Base-by-base conservation (phyloP, 2,113 vertebrate genomes). In the Amphiprion percula region DNA sequence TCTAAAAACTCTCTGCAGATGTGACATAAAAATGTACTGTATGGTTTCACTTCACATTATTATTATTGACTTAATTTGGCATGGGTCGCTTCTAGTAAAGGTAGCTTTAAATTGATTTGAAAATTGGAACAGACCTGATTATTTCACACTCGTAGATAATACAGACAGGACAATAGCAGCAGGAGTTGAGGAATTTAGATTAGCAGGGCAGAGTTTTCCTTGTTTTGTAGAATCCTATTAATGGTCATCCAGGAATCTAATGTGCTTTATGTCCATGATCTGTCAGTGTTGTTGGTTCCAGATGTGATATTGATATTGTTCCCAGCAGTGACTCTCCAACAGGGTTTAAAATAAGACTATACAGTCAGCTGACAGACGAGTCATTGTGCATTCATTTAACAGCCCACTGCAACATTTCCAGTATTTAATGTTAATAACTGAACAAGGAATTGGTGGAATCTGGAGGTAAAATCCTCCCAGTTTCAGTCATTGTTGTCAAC, bases 211-310 rank as follows among this genome's bases (percentile, higher is more conserved):
- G 44, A 44, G 6, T 33, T 28, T n/a, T 37, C 14, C 37, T 64
- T 46, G 26, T 23, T 37, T 37, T 37, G 62, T 16, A 2, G 24
- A 52, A 47, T 39, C 21, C 5, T 65, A 15, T 41, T 10, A 21
- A 4, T 21, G 28, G 63, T 79, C 78, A 86, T 70, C 84, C 82
- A 84, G 81, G 75, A 79, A 67, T 78, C 68, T 73, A 23, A 46
- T 16, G 70, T 67, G 83, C 86, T 86, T 88, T 74, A 88, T 88
- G 78, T 79, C 55, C 80, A 86, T 83, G 74, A 73, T 68, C 73
- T 73, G 71, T 84, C 37, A 49, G 49, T 81, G 59, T 62, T 44
- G 72, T 82, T 77, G 69, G 56, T 54, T 77, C 68, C 78, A 76
- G 68, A 56, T 69, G 50, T 76, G 66, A 66, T 49, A 28, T 69